Base-by-base conservation (phyloP, 2,113 vertebrate species). In the Thomomys bottae region DNA sequence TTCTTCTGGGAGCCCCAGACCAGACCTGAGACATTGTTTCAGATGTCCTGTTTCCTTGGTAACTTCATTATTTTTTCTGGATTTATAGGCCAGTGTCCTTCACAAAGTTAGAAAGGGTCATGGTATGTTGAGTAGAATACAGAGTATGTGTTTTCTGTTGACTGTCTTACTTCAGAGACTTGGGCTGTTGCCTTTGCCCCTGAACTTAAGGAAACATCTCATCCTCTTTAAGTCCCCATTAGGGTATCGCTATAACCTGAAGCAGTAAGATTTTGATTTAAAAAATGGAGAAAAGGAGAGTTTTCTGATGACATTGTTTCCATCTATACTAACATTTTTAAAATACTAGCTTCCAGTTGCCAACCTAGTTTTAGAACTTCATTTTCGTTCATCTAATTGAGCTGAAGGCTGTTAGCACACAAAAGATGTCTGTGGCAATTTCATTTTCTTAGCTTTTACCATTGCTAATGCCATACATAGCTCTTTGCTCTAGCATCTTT, bases 301-400 rank as follows among this genome's bases (percentile, higher is more conserved):
- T 82, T 94, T 81, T 57, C 78, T 75, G 23, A 82, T 20, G 57
- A 34, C 15, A 32, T 3, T 78, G 9, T 93, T 89, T 49, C 84
- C 34, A 7, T 93, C 24, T 75, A 11, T 71, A 23, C 32, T 76
- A 61, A 59, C 18, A 32, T 77, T n/a, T 49, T 42, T 21, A 84
- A 83, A 72, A 40, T 82, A 45, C 42, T 30, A 83, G 42, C 85
- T 76, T 42, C 12, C 32, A 75, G 71, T 34, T 91, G 36, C 66
- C 84, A 84, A 34, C 15, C 36, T 92, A 32, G n/a, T 70, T 96
- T 77, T 42, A 93, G 63, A 92, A 91, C 61, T 76, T 61, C 30
- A 42, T 85, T 87, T 88, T 77, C 24, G 87, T 88, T 77, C 77
- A 45, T 72, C 42, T 24, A 79, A 36, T 68, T 67, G 20, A 66